These are phyloP conservation scores for Mimas tiliae DNA, from an alignment of 2,888 invertebrate genomes.

Conservation along the genomic window DNA sequence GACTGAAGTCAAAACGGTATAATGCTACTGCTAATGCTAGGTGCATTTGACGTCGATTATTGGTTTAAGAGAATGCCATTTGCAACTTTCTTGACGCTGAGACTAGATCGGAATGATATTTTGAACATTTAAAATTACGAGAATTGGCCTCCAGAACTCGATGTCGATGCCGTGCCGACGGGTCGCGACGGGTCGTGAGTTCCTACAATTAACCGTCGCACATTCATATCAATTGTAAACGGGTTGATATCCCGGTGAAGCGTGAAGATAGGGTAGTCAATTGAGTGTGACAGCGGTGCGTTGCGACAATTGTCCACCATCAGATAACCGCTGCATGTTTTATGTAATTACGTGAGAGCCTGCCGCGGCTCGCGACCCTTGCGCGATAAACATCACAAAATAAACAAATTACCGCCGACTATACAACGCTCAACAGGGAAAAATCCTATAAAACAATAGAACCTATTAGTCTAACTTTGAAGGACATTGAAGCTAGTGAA, in stretches of 20 bases:
- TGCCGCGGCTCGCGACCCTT: conserved; percentile 1
- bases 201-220: conserved; percentile 28
- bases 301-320: conserved; percentile 36
- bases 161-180: background rate
- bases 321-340: conserved; percentile 31
- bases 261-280: background rate
- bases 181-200: background rate
- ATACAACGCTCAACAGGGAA: background rate
- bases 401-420: background rate
- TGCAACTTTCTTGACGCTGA: too few relatives aligned
- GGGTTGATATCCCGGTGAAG: conserved; percentile 45
- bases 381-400: conserved; percentile 32
- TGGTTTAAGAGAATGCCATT: too few relatives aligned
- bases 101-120: too few relatives aligned
- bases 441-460: background rate
- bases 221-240: conserved; percentile 47
- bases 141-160: too few relatives aligned
- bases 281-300: conserved; percentile 19
- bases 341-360: conserved; percentile 5
- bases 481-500: too few relatives aligned
- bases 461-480: too few relatives aligned
- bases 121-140: too few relatives aligned
- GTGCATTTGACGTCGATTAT: too few relatives aligned
- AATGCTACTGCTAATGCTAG: too few relatives aligned
- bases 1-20: too few relatives aligned